Evolutionary conservation across 2,797 vertebrate genomes (phyloP).

Genomic region (Nannoperca australis): DNA sequence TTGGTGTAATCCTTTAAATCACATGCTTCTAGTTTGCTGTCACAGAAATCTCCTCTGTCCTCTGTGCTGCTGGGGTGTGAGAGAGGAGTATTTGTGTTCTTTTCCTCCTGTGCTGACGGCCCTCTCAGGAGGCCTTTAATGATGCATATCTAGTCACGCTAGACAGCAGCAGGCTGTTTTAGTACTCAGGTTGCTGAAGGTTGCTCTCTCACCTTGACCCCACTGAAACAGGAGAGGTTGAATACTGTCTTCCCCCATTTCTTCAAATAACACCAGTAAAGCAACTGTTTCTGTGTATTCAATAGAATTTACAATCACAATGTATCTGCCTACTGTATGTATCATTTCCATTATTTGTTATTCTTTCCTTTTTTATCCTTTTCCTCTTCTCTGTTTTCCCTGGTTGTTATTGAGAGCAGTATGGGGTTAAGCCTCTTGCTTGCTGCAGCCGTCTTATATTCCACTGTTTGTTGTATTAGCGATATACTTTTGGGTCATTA

Average conservation of each 20-base stretch:
- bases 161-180: constrained; percentile 75
- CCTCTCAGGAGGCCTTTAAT: constrained; percentile 75
- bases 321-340: not conserved
- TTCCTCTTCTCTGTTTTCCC: constrained; percentile 29
- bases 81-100: constrained; percentile 70
- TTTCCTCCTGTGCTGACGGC: constrained; percentile 62
- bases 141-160: constrained; percentile 56
- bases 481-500: constrained; percentile 32
- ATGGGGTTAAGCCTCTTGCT: constrained; percentile 50
- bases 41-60: constrained; percentile 41
- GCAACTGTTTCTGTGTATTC: constrained; percentile 14
- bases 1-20: constrained; percentile 34
- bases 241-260: constrained; percentile 68
- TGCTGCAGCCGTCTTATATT: constrained; percentile 41
- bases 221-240: constrained; percentile 77
- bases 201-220: constrained; percentile 76
- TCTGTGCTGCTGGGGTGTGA: constrained; percentile 43
- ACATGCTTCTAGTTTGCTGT: constrained; percentile 31
- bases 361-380: constrained; percentile 27
- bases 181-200: constrained; percentile 78
- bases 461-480: constrained; percentile 62
- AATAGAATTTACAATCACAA: constrained; percentile 1
- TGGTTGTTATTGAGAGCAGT: constrained; percentile 39
- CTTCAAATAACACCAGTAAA: constrained; percentile 67
- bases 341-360: constrained; percentile 32